Conservation (phyloP, 2,888 invertebrate species). For the Anaspis maculata region DNA sequence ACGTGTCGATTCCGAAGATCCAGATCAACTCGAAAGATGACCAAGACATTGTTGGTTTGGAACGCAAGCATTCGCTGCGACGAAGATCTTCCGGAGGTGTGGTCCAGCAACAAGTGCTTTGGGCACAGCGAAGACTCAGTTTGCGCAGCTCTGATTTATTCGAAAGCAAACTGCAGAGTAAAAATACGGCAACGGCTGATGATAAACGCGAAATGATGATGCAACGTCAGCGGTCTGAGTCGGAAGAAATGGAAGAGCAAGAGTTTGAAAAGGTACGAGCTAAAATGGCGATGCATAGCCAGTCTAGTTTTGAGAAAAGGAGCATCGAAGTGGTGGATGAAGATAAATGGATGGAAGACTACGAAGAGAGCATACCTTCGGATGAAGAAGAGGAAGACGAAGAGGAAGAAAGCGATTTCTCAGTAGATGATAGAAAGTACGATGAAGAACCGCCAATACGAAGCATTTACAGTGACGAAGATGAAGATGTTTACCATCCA, state of each 20-base stretch:
- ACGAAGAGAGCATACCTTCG: slow-evolving; percentile 33
- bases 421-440: slow-evolving; percentile 31
- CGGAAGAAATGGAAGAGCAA: slow-evolving; percentile 37
- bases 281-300: slow-evolving; percentile 27
- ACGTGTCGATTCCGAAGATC: slow-evolving; percentile 36
- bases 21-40: slow-evolving; percentile 47
- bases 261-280: slow-evolving; percentile 32
- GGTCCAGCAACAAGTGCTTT: slow-evolving; percentile 31
- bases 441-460: slow-evolving; percentile 3
- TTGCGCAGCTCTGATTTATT: slow-evolving; percentile 30
- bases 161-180: slow-evolving; percentile 26
- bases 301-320: slow-evolving; percentile 24
- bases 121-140: slow-evolving; percentile 36
- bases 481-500: slow-evolving; percentile 52
- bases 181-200: slow-evolving; percentile 2
- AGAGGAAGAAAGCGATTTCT: slow-evolving; percentile 10
- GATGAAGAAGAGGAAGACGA: slow-evolving; percentile 33
- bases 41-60: slow-evolving; percentile 42
- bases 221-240: slow-evolving; percentile 31
- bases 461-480: slow-evolving; percentile 28
- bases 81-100: slow-evolving; percentile 46
- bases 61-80: slow-evolving; percentile 40
- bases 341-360: slow-evolving; percentile 43
- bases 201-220: slow-evolving; percentile 22
- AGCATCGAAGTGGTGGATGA: slow-evolving; percentile 33